These are phyloP conservation scores for Blera fallax DNA, from an alignment of 2,888 invertebrate genomes.

Conservation along the genomic window DNA sequence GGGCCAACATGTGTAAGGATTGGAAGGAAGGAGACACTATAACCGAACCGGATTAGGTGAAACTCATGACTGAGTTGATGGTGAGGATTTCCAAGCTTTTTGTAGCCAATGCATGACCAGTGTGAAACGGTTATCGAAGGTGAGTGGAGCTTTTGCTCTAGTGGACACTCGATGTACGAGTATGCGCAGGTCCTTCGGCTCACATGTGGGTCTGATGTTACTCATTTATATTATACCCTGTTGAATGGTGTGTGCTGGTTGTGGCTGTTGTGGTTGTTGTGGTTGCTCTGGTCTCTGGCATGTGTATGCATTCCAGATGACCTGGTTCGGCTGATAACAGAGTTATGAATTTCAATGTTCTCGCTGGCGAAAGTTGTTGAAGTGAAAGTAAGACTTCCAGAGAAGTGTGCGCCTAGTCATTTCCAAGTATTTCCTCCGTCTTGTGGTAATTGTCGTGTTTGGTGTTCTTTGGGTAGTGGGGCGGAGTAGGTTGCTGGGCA, in stretches of 20 bases:
- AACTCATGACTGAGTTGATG: slow-evolving; percentile 71
- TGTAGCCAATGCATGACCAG: slow-evolving; percentile 59
- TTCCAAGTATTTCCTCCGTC: slow-evolving; percentile 33
- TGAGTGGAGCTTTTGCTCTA: slow-evolving; percentile 45
- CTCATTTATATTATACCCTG: slow-evolving; percentile 30
- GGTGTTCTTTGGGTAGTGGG: slow-evolving; percentile 3
- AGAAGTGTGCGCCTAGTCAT: not conserved
- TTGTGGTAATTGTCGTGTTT: slow-evolving; percentile 36
- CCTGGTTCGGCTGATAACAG: slow-evolving; percentile 68
- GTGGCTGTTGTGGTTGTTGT: slow-evolving; percentile 26
- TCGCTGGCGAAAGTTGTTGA: slow-evolving; percentile 66
- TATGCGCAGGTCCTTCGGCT: slow-evolving; percentile 51
- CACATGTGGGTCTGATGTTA: slow-evolving; percentile 37
- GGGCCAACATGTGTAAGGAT: slow-evolving; percentile 11
- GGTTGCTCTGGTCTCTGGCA: slow-evolving; percentile 1
- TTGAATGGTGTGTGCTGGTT: slow-evolving; percentile 44
- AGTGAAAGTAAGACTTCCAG: slow-evolving; percentile 58
- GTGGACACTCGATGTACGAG: slow-evolving; percentile 16
- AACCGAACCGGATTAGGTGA: slow-evolving; percentile 64
- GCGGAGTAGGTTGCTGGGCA: slow-evolving; percentile 12
- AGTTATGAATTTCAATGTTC: slow-evolving; percentile 70
- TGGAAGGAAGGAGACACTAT: slow-evolving; percentile 8
- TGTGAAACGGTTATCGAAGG: slow-evolving; percentile 51
- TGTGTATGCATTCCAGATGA: slow-evolving; percentile 44
- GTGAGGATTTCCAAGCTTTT: slow-evolving; percentile 67